Evolutionary conservation across 2,113 vertebrate species (phyloP).

Genomic region (Girardinichthys multiradiatus): DNA sequence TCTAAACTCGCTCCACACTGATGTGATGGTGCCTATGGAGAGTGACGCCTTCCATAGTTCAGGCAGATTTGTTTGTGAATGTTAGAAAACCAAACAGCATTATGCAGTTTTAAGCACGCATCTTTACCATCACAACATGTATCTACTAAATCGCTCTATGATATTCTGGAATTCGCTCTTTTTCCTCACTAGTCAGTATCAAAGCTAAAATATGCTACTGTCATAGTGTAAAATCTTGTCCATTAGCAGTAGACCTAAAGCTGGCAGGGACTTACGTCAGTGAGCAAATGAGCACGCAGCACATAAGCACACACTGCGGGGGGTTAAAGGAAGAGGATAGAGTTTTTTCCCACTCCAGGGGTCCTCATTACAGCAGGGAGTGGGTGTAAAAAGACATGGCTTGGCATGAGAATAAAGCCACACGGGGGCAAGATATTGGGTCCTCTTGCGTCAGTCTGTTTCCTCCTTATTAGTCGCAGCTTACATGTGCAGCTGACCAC

Average conservation of each 20-base stretch:
- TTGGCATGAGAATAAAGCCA: slow-evolving; percentile 48
- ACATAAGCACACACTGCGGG: slow-evolving; percentile 43
- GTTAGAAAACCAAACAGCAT: neutral
- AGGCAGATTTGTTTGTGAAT: neutral
- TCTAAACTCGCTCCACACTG: no score
- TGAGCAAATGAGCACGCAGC: slow-evolving; percentile 44
- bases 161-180: neutral
- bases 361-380: slow-evolving; percentile 69
- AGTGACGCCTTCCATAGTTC: neutral
- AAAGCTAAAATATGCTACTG: neutral
- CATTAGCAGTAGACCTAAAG: slow-evolving; percentile 40
- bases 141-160: neutral
- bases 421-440: slow-evolving; percentile 47
- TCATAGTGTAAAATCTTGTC: slow-evolving; percentile 24
- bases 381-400: slow-evolving; percentile 49
- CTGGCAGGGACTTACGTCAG: slow-evolving; percentile 22
- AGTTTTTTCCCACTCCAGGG: slow-evolving; percentile 43
- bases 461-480: slow-evolving; percentile 57
- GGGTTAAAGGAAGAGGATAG: slow-evolving; percentile 37
- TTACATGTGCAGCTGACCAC: slow-evolving; percentile 43
- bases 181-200: neutral
- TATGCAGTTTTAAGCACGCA: neutral
- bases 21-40: neutral
- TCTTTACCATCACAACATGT: neutral
- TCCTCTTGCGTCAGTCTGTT: slow-evolving; percentile 51